Percentiles rank a stretch among this genome's conserved stretches.
Conservation (phyloP, 2,888 invertebrate species). For the Drosophila paracracens region DNA sequence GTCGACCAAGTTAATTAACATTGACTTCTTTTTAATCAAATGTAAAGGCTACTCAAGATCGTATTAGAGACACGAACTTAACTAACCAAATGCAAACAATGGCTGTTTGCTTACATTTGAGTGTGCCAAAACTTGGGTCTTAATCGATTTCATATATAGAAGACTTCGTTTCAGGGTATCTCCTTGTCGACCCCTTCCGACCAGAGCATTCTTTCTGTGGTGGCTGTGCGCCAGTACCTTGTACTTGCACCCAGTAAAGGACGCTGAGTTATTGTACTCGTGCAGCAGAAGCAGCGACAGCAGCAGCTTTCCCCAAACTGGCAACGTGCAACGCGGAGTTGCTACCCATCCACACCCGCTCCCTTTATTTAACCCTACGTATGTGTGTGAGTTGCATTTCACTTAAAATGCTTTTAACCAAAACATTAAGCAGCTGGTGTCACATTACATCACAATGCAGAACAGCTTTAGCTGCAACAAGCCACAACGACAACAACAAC, state of each 20-base stretch:
- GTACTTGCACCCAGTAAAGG: conserved; percentile 55
- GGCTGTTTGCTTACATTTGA: not conserved
- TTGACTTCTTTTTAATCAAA: not conserved
- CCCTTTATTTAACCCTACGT: not conserved
- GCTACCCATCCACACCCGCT: conserved; percentile 14
- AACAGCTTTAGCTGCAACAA: conserved; percentile 45
- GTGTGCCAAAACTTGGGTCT: not conserved
- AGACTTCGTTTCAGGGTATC: not conserved
- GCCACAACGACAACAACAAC: conserved; percentile 30
- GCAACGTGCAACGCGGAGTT: conserved; percentile 49
- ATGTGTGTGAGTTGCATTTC: conserved; percentile 64
- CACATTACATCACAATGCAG: conserved; percentile 72
- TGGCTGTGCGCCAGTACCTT: conserved; percentile 31
- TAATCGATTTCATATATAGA: not conserved
- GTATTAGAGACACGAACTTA: not conserved
- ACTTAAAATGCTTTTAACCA: conserved; percentile 80
- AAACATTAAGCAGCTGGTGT: conserved; percentile 81
- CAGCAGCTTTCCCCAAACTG: conserved; percentile 41
- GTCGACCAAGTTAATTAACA: not conserved
- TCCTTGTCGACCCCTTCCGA: not conserved
- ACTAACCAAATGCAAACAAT: not conserved
- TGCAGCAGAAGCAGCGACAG: conserved; percentile 27
- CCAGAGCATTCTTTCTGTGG: not conserved
- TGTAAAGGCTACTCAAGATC: not conserved
- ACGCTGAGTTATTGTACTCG: conserved; percentile 56